A percentile compares a stretch with the other conserved stretches of the same genome.
These are phyloP conservation scores for Vulpes vulpes DNA, from an alignment of 2,113 vertebrate species.

Conservation along the genomic window DNA sequence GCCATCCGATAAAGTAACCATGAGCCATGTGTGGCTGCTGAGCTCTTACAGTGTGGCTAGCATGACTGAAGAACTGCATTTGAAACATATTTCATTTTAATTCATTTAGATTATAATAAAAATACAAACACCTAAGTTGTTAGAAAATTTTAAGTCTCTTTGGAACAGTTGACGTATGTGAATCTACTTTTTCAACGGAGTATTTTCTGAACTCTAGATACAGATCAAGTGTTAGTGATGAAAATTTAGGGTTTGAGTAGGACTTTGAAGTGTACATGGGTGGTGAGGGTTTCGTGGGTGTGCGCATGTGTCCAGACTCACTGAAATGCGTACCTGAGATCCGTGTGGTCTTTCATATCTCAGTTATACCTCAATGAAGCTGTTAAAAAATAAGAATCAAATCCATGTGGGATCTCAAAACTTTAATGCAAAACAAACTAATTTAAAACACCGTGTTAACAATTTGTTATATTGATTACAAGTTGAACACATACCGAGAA, in stretches of 20 bases:
- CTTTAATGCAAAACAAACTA: background rate
- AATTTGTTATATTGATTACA: background rate
- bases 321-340: background rate
- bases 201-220: background rate
- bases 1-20: background rate
- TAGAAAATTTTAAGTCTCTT: background rate
- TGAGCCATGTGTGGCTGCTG: background rate
- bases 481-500: background rate
- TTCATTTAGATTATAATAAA: background rate
- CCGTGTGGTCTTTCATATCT: background rate
- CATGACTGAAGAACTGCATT: background rate
- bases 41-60: background rate
- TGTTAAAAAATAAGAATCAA: background rate
- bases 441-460: background rate
- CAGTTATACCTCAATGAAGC: background rate
- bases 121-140: background rate
- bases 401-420: background rate
- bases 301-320: background rate
- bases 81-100: background rate
- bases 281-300: background rate
- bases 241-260: background rate
- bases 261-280: background rate
- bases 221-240: background rate
- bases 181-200: background rate
- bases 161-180: background rate